These are phyloP conservation scores for Alces alces DNA, from an alignment of 2,113 vertebrate genomes.

Conservation along the genomic window DNA sequence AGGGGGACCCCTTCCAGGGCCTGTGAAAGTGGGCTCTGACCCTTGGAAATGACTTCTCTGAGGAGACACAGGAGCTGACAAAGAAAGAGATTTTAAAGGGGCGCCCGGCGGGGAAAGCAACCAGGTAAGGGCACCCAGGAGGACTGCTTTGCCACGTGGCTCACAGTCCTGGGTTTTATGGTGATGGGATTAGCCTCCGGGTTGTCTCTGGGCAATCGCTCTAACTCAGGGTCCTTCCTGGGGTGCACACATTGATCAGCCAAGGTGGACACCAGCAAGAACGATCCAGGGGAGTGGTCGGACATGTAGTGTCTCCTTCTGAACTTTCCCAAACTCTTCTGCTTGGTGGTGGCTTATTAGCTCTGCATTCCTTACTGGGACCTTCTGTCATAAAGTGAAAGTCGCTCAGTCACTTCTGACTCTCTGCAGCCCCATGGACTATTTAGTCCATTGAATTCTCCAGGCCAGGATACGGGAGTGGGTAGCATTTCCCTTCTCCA, in stretches of 20 bases:
- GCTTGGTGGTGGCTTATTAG: not conserved
- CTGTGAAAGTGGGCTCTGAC: not conserved
- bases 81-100: not conserved
- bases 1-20: not conserved
- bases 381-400: not conserved
- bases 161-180: not conserved
- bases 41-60: not conserved
- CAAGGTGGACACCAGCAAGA: not conserved
- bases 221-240: not conserved
- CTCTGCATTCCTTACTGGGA: not conserved
- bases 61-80: not conserved
- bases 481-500: not conserved
- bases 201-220: not conserved
- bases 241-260: accelerated
- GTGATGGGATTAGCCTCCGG: not conserved
- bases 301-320: not conserved
- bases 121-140: not conserved
- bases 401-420: not conserved
- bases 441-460: not conserved
- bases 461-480: not conserved
- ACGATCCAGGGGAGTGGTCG: not conserved
- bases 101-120: not conserved
- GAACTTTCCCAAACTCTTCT: not conserved
- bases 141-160: not conserved
- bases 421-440: not conserved